phyloP scores from a whole-genome alignment of 2,113 vertebrate species.

The Myanophis thanlyinensis region DNA sequence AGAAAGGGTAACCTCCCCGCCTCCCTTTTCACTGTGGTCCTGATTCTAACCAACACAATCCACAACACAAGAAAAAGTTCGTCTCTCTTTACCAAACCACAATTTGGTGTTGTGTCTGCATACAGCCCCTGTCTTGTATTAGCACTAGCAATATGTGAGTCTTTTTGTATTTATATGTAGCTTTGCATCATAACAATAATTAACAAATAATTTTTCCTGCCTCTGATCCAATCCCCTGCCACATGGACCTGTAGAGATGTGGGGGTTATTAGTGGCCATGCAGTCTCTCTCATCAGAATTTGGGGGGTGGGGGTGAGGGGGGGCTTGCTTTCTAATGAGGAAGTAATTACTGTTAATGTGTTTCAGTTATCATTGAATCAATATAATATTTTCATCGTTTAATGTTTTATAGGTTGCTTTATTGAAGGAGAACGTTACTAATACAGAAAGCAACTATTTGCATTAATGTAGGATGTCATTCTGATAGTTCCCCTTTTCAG shows the following conservation, averaged over 20 bases:
- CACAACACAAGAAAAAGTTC: not conserved
- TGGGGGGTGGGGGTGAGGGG: rapidly evolving
- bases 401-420: not conserved
- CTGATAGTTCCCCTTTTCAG: constrained; percentile 56
- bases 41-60: not conserved
- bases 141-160: not conserved
- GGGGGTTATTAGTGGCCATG: not conserved
- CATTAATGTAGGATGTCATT: constrained; percentile 49
- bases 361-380: not conserved
- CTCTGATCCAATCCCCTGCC: not conserved
- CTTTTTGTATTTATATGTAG: not conserved
- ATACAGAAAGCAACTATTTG: not conserved
- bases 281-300: not conserved
- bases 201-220: not conserved
- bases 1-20: not conserved
- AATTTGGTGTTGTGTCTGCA: not conserved
- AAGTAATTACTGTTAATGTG: not conserved
- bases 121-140: not conserved
- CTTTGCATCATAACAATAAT: not conserved
- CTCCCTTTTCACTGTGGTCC: not conserved
- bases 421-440: not conserved
- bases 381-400: not conserved
- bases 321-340: not conserved
- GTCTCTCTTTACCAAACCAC: not conserved
- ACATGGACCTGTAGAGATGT: not conserved